Conservation (phyloP, 2,888 invertebrate species). For the Ferrisia virgata region DNA sequence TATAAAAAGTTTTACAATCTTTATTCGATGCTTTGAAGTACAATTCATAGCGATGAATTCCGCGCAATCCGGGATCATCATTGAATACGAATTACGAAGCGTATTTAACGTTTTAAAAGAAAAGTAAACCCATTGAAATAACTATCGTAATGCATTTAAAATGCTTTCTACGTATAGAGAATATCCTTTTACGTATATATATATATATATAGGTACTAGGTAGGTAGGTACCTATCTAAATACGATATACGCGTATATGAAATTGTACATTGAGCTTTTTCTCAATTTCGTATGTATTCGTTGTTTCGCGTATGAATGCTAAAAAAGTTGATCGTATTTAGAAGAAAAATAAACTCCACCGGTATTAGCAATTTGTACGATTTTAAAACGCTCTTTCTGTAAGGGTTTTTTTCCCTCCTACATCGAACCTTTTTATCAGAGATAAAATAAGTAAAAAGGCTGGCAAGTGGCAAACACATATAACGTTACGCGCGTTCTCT, state of each 20-base stretch:
- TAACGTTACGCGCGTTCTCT: background rate
- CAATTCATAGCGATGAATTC: too few relatives aligned
- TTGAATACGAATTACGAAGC: too few relatives aligned
- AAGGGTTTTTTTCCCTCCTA: background rate
- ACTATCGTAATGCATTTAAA: too few relatives aligned
- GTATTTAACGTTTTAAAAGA: too few relatives aligned
- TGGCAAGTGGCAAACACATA: constrained; percentile 5
- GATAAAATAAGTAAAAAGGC: constrained; percentile 6
- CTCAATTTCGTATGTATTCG: constrained; percentile 27
- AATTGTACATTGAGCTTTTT: background rate
- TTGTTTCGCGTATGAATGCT: background rate
- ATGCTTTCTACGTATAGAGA: too few relatives aligned
- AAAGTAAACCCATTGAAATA: too few relatives aligned
- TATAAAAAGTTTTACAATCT: too few relatives aligned
- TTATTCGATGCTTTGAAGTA: too few relatives aligned
- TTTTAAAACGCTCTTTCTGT: background rate
- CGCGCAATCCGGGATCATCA: too few relatives aligned
- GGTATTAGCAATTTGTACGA: constrained; percentile 21
- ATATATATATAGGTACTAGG: too few relatives aligned
- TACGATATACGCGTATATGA: background rate
- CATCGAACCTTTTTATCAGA: background rate
- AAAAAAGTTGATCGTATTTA: constrained; percentile 13
- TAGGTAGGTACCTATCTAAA: background rate
- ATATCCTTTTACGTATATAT: too few relatives aligned
- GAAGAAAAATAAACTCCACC: constrained; percentile 7